These are phyloP conservation scores for Melanotaenia pygmaea DNA, from an alignment of 2,797 vertebrate species.

Conservation along the genomic window DNA sequence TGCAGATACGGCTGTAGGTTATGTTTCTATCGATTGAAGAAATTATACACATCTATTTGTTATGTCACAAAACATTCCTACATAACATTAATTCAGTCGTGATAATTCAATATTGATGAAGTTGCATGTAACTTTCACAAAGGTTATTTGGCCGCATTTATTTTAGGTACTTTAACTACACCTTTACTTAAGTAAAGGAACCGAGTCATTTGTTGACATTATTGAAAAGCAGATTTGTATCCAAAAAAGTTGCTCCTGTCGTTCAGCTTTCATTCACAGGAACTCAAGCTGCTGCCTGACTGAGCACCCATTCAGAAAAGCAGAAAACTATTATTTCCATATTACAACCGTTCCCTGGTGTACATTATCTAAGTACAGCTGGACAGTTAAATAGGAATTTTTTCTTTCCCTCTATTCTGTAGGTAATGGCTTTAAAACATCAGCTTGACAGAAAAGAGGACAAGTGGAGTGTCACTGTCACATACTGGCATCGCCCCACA, in stretches of 20 bases:
- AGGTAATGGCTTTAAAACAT: constrained; percentile 26
- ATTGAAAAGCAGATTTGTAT: constrained; percentile 11
- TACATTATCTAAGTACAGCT: constrained; percentile 22
- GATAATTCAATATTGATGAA: not conserved
- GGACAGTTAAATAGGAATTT: constrained; percentile 10
- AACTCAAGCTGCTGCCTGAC: constrained; percentile 29
- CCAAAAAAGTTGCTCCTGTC: constrained; percentile 23
- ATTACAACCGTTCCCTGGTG: constrained; percentile 33
- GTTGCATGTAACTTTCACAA: not conserved
- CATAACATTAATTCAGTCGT: not conserved
- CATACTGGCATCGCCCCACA: constrained; percentile 36
- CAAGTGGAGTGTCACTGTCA: constrained; percentile 22
- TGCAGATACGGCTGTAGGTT: not conserved
- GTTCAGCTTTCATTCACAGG: constrained; percentile 53
- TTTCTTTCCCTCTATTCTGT: constrained; percentile 26
- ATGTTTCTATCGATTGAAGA: not conserved
- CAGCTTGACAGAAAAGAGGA: constrained; percentile 7
- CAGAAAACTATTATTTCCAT: constrained; percentile 47
- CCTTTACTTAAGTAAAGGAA: not conserved
- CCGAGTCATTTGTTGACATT: not conserved
- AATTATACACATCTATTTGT: not conserved
- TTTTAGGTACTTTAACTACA: not conserved
- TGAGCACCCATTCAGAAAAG: constrained; percentile 58
- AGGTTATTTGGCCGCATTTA: not conserved
- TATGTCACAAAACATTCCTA: constrained; percentile 4